These are phyloP conservation scores for Druceiella hillmani DNA, from an alignment of 2,888 invertebrate genomes.

Conservation along the genomic window DNA sequence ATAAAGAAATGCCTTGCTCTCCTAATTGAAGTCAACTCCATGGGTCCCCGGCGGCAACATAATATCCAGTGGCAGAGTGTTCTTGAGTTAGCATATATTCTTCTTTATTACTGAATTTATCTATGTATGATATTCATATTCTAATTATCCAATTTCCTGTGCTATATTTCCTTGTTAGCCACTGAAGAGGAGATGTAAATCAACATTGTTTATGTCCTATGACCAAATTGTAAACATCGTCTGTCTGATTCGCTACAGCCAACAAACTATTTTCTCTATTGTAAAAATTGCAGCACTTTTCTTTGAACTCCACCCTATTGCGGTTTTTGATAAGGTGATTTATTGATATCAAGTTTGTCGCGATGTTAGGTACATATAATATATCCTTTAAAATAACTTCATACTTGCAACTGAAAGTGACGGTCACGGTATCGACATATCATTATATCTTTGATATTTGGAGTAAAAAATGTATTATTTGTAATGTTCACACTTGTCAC, in stretches of 20 bases:
- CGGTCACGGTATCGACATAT: too few species aligned
- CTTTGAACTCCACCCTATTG: too few species aligned
- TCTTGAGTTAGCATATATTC: too few species aligned
- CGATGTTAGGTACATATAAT: slow-evolving; percentile 13
- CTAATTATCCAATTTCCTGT: slow-evolving; percentile 12
- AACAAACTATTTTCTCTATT: neutral
- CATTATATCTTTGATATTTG: too few species aligned
- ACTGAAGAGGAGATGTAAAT: slow-evolving; percentile 4
- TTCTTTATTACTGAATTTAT: slow-evolving; percentile 13
- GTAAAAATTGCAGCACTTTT: slow-evolving; percentile 2
- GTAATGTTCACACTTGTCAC: too few species aligned
- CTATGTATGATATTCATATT: slow-evolving; percentile 11
- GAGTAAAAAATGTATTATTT: too few species aligned
- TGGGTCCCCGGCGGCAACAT: too few species aligned
- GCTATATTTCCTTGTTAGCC: slow-evolving; percentile 8
- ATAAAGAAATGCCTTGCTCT: slow-evolving; percentile 9
- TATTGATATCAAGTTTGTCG: slow-evolving; percentile 12
- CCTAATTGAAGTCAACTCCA: slow-evolving; percentile 11
- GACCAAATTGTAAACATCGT: slow-evolving; percentile 4
- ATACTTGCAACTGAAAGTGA: too few species aligned
- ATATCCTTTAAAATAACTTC: too few species aligned
- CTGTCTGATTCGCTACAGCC: neutral
- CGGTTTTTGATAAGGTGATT: slow-evolving; percentile 1
- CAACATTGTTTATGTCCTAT: slow-evolving; percentile 4
- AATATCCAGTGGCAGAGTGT: too few species aligned